Conservation (phyloP, 2,888 invertebrate genomes). For the Orthosia incerta region DNA sequence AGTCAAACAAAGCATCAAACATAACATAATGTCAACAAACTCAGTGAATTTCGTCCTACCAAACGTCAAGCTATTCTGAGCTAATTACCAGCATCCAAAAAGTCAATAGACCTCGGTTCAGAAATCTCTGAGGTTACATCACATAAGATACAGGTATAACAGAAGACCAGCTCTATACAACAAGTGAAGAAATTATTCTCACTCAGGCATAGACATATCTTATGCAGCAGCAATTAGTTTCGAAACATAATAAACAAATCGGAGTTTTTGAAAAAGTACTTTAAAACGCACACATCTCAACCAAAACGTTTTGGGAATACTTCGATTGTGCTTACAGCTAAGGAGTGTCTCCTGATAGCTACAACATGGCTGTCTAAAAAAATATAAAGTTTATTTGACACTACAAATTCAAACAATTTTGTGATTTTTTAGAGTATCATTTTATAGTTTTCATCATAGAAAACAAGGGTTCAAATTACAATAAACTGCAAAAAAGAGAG, state of each 20-base stretch:
- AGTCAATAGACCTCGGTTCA: constrained; percentile 38
- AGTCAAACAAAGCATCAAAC: constrained; percentile 1
- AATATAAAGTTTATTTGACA: too few relatives aligned
- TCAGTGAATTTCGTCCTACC: constrained; percentile 7
- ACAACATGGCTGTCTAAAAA: too few relatives aligned
- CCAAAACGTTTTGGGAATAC: too few relatives aligned
- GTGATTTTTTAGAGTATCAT: too few relatives aligned
- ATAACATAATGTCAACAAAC: neutral
- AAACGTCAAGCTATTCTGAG: constrained; percentile 14
- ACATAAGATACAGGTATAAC: neutral
- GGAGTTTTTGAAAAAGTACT: neutral
- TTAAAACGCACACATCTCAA: too few relatives aligned
- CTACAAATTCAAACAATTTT: too few relatives aligned
- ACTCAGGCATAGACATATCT: too few relatives aligned
- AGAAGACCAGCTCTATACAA: neutral
- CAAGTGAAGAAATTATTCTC: neutral
- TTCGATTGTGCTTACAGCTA: too few relatives aligned
- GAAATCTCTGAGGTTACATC: constrained; percentile 27
- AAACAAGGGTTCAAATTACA: too few relatives aligned
- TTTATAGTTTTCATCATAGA: too few relatives aligned
- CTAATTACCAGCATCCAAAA: constrained; percentile 51
- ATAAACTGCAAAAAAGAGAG: too few relatives aligned
- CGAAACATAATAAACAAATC: neutral
- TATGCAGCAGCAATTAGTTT: neutral
- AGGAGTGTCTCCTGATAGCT: too few relatives aligned